Evolutionary conservation across 2,797 vertebrate species (phyloP).

Genomic region (Centroberyx gerrardi): DNA sequence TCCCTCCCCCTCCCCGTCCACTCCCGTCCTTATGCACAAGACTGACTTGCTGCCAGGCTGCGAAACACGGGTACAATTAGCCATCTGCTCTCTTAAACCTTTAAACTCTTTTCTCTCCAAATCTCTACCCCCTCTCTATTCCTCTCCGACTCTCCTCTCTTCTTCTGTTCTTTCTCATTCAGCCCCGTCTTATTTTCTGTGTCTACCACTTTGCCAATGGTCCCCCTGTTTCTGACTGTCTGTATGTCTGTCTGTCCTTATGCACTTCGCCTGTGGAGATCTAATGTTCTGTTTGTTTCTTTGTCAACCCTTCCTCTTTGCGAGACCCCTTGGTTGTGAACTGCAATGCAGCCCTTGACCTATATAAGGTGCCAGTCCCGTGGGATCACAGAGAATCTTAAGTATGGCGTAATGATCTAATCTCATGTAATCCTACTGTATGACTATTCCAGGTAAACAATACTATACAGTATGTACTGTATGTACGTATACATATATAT

Average conservation of each 20-base stretch:
- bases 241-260: conserved; percentile 70
- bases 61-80: conserved; percentile 91
- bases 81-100: conserved; percentile 88
- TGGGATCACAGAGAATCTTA: conserved; percentile 74
- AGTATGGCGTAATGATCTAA: conserved; percentile 45
- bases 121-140: conserved; percentile 37
- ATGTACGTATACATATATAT: conserved; percentile 71
- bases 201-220: conserved; percentile 57
- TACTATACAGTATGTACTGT: conserved; percentile 70
- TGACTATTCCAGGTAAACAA: conserved; percentile 74
- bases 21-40: conserved; percentile 90
- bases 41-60: conserved; percentile 90
- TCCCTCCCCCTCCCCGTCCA: conserved; percentile 28
- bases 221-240: conserved; percentile 74
- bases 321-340: conserved; percentile 53
- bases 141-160: conserved; percentile 39
- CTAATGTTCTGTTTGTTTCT: conserved; percentile 53
- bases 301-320: conserved; percentile 37
- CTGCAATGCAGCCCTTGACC: conserved; percentile 65
- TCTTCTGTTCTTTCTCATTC: conserved; percentile 46
- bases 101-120: conserved; percentile 76
- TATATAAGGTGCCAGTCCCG: conserved; percentile 73
- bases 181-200: conserved; percentile 50
- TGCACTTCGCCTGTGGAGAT: conserved; percentile 67
- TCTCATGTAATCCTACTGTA: conserved; percentile 68